A percentile compares a stretch with the other conserved stretches of the same genome.
phyloP scores from a whole-genome alignment of 2,888 invertebrate species.

The Drosophila neotestacea region DNA sequence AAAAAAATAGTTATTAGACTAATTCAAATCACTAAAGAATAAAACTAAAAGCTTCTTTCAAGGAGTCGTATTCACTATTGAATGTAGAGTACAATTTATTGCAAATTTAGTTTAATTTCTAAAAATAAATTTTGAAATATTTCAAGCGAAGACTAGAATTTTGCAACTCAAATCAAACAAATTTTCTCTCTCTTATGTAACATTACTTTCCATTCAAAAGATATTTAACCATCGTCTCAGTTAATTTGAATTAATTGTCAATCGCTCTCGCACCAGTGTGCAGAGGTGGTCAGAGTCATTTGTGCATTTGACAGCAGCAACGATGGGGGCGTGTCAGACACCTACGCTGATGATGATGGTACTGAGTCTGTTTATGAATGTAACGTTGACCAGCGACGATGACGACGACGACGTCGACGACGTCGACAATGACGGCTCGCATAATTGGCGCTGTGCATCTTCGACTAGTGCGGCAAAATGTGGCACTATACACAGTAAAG shows the following conservation, averaged over 20 bases:
- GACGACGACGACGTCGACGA: slow-evolving; percentile 19
- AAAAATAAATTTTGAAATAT: too few relatives aligned
- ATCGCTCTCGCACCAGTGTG: slow-evolving; percentile 27
- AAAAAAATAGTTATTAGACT: too few relatives aligned
- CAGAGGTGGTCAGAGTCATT: slow-evolving; percentile 14
- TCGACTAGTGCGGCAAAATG: slow-evolving; percentile 34
- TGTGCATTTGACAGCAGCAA: slow-evolving; percentile 63
- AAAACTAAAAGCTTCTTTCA: too few relatives aligned
- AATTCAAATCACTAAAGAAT: too few relatives aligned
- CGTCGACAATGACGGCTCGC: slow-evolving; percentile 50
- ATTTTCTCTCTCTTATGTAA: too few relatives aligned
- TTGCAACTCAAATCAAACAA: too few relatives aligned
- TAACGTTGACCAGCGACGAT: slow-evolving; percentile 42
- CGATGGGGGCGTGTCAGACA: slow-evolving; percentile 63
- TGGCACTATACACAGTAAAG: background rate
- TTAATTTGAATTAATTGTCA: background rate
- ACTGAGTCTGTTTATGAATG: slow-evolving; percentile 71
- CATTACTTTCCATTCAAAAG: too few relatives aligned
- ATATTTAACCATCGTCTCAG: too few relatives aligned
- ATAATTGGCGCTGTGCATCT: slow-evolving; percentile 75
- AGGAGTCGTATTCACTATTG: too few relatives aligned
- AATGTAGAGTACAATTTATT: too few relatives aligned
- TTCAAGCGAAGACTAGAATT: too few relatives aligned
- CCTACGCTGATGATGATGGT: slow-evolving; percentile 45
- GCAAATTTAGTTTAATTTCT: too few relatives aligned